Percentiles rank a stretch among this genome's conserved stretches.
Evolutionary conservation across 2,888 invertebrate species (phyloP).

Genomic region (Cheilosia vulpina): DNA sequence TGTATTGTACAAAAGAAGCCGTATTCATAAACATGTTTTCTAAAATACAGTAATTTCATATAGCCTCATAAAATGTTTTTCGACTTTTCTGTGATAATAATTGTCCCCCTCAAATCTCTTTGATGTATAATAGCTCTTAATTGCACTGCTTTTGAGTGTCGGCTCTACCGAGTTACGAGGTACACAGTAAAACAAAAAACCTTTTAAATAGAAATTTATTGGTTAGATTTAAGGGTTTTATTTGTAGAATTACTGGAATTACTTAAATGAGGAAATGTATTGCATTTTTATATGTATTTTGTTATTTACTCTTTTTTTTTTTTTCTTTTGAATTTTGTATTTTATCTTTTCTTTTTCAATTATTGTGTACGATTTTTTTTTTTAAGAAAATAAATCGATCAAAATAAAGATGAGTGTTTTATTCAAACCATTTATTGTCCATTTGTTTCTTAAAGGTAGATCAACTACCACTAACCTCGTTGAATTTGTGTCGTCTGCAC

Average conservation of each 20-base stretch:
- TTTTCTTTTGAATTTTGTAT: background rate
- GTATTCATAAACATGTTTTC: constrained; percentile 16
- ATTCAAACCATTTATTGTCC: background rate
- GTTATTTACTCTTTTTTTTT: constrained; percentile 5
- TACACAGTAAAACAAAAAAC: background rate
- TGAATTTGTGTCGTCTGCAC: too few relatives aligned
- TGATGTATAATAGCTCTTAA: constrained; percentile 19
- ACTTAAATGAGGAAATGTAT: constrained; percentile 59
- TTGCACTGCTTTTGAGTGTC: constrained; percentile 23
- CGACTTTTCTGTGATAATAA: constrained; percentile 74
- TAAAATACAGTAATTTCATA: constrained; percentile 22
- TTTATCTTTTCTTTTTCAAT: background rate
- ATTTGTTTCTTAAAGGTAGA: too few relatives aligned
- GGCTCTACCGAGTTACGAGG: background rate
- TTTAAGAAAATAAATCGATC: constrained; percentile 53
- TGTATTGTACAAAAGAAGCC: constrained; percentile 32
- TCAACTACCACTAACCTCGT: too few relatives aligned
- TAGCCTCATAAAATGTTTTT: constrained; percentile 58
- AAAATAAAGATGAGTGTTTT: background rate
- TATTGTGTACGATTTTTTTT: constrained; percentile 38
- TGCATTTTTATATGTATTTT: constrained; percentile 48
- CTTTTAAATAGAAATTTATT: constrained; percentile 3
- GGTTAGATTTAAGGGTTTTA: constrained; percentile 15
- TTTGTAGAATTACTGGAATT: constrained; percentile 11
- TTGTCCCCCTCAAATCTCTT: constrained; percentile 43